A percentile compares a stretch with the other conserved stretches of the same genome.
phyloP scores from a whole-genome alignment of 2,113 vertebrate species.

The Channa argus region DNA sequence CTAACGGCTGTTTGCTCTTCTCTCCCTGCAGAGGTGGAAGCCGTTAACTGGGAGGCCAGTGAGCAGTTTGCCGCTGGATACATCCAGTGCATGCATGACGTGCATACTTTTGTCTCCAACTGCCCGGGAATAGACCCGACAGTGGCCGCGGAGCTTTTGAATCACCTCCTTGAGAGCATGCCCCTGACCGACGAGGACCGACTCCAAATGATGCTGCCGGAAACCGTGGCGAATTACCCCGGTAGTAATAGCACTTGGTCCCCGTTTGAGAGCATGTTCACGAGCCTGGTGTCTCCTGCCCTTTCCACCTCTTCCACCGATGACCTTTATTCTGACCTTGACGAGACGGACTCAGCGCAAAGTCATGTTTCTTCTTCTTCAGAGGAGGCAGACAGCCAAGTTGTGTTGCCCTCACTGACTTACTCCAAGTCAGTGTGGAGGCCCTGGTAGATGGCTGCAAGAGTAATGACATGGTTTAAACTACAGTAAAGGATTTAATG shows the following conservation, averaged over 20 bases:
- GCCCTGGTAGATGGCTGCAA: conserved; percentile 88
- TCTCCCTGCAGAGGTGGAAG: conserved; percentile 81
- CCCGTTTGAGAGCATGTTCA: conserved; percentile 46
- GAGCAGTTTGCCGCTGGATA: conserved; percentile 95
- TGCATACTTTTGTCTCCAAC: conserved; percentile 94
- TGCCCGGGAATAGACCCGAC: conserved; percentile 91
- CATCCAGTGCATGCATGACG: conserved; percentile 98
- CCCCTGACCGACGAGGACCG: conserved; percentile 87
- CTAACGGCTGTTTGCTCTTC: conserved; percentile 3
- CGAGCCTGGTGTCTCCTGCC: conserved; percentile 59
- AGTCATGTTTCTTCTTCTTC: conserved; percentile 77
- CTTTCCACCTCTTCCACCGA: conserved; percentile 79
- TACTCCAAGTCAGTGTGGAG: conserved; percentile 89
- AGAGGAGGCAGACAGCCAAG: conserved; percentile 77
- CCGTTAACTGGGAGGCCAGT: conserved; percentile 87
- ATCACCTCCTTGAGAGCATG: conserved; percentile 95
- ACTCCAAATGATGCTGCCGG: conserved; percentile 84
- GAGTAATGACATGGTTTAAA: conserved; percentile 5
- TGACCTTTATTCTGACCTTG: conserved; percentile 89
- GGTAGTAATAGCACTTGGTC: conserved; percentile 43
- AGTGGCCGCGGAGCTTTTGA: conserved; percentile 90
- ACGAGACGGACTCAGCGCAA: conserved; percentile 87
- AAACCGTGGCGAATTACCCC: conserved; percentile 70
- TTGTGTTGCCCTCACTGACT: conserved; percentile 66
- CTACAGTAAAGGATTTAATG: conserved; percentile 8